Conservation (phyloP, 2,113 vertebrate genomes). For the Meleagris gallopavo region DNA sequence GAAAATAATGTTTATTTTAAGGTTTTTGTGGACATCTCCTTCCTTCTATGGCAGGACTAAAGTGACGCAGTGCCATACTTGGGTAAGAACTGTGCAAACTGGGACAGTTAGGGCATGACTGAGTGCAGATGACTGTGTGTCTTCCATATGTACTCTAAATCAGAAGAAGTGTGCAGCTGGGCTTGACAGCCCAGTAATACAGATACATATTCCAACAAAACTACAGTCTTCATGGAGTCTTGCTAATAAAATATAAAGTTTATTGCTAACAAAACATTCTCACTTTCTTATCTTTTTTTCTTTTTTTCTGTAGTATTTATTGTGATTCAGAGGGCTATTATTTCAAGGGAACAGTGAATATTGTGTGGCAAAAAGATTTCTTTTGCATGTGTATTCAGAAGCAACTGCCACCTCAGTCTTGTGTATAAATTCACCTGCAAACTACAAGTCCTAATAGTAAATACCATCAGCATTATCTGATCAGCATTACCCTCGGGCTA, state of each 20-base stretch:
- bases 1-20: background rate
- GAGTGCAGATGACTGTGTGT: background rate
- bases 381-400: background rate
- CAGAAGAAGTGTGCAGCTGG: background rate
- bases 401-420: background rate
- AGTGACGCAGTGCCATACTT: background rate
- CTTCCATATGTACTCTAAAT: background rate
- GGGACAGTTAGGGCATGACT: background rate
- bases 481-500: background rate
- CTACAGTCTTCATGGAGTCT: no score
- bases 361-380: background rate
- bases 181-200: no score
- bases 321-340: background rate
- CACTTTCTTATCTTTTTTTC: background rate
- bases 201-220: background rate
- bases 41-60: background rate
- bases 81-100: background rate
- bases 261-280: background rate
- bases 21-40: background rate
- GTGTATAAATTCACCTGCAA: background rate
- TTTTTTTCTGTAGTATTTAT: background rate
- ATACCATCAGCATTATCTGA: background rate
- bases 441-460: background rate
- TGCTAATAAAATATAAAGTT: background rate
- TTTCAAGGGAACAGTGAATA: background rate